These are phyloP conservation scores for Caenorhabditis elegans DNA, from an alignment of 1,140 invertebrate species.

Conservation along the genomic window DNA sequence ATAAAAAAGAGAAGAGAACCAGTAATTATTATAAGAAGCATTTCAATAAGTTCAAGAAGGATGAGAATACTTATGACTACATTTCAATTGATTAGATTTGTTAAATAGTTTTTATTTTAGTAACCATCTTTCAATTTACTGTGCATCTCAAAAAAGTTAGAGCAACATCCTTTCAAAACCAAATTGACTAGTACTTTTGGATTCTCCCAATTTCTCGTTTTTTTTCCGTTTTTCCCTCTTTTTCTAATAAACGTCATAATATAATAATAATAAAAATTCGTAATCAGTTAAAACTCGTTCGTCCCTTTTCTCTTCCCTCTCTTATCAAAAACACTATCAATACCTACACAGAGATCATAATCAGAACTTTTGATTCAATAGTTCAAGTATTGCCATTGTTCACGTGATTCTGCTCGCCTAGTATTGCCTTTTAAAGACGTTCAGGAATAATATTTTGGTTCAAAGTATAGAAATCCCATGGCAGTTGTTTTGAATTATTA, in stretches of 20 bases:
- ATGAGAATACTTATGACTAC: background rate
- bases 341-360: background rate
- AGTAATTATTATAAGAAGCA: background rate
- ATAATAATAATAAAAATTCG: background rate
- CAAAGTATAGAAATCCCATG: no score
- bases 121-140: no score
- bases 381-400: no score
- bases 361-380: background rate
- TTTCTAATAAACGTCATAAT: no score
- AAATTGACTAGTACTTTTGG: no score
- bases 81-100: background rate
- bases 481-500: no score
- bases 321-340: background rate
- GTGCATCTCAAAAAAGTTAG: no score
- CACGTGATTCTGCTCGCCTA: no score
- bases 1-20: background rate
- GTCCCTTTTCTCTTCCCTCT: background rate
- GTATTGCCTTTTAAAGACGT: no score
- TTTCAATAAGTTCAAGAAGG: background rate
- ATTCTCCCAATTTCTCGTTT: background rate
- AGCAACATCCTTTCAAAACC: no score
- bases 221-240: background rate
- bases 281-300: background rate
- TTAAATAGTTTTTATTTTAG: no score
- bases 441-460: no score